These are phyloP conservation scores for Toxostoma redivivum DNA, from an alignment of 2,113 vertebrate species.

Conservation along the genomic window DNA sequence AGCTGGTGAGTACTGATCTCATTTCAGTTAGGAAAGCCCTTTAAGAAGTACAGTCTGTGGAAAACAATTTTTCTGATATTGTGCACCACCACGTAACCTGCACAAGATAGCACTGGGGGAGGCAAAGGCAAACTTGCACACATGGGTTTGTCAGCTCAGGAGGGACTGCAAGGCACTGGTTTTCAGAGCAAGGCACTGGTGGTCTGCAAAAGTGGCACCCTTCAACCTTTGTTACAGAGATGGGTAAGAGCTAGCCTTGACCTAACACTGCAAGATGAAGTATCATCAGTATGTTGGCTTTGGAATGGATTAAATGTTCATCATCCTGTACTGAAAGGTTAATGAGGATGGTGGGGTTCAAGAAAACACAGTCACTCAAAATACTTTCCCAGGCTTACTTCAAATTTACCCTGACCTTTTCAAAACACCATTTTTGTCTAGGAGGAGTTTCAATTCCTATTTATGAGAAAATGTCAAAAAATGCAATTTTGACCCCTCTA, in stretches of 20 bases:
- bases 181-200: background rate
- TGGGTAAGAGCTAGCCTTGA: background rate
- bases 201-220: background rate
- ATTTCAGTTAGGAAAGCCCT: background rate
- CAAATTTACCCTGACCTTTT: background rate
- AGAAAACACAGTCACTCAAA: background rate
- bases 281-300: background rate
- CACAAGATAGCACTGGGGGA: background rate
- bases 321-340: background rate
- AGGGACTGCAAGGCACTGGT: background rate
- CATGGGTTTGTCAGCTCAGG: background rate
- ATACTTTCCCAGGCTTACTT: background rate
- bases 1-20: background rate
- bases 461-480: background rate
- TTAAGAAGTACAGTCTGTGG: background rate
- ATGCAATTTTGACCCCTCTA: background rate
- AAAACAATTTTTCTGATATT: background rate
- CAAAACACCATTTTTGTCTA: background rate
- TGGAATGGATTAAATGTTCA: background rate
- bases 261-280: background rate
- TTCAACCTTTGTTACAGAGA: background rate
- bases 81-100: background rate
- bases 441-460: background rate
- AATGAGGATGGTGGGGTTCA: background rate
- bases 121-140: background rate